These are phyloP conservation scores for Misgurnus anguillicaudatus DNA, from an alignment of 2,113 vertebrate genomes.

Conservation along the genomic window DNA sequence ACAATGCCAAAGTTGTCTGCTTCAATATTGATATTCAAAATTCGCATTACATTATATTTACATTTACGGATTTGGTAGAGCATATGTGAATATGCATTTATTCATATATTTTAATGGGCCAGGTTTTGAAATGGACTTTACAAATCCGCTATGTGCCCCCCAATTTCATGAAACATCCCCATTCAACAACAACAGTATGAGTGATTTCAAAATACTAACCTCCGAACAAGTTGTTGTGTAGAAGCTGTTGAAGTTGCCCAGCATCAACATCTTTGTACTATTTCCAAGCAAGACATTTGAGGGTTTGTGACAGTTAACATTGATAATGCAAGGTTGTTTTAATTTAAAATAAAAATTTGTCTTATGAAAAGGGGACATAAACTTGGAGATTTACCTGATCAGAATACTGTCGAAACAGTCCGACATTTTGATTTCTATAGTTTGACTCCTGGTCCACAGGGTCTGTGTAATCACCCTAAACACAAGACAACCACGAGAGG, in stretches of 20 bases:
- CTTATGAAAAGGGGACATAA: not conserved
- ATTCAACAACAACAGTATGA: too few relatives aligned
- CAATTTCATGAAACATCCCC: too few relatives aligned
- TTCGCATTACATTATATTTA: too few relatives aligned
- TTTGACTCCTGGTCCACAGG: not conserved
- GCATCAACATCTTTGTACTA: conserved; percentile 68
- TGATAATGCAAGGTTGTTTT: not conserved
- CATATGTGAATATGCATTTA: too few relatives aligned
- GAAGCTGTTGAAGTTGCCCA: conserved; percentile 64
- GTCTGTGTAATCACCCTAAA: conserved; percentile 6
- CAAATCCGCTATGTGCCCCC: too few relatives aligned
- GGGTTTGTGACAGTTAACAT: not conserved
- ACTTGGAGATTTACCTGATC: conserved; percentile 60
- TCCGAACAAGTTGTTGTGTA: conserved; percentile 65
- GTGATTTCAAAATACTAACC: conserved; percentile 40
- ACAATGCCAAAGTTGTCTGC: too few relatives aligned
- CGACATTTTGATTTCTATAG: not conserved
- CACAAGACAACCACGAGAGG: not conserved
- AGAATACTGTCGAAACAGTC: conserved; percentile 60
- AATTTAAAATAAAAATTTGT: too few relatives aligned
- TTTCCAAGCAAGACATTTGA: conserved; percentile 4
- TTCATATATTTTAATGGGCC: too few relatives aligned
- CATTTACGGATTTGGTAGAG: too few relatives aligned
- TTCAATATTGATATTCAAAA: too few relatives aligned
- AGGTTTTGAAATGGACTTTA: too few relatives aligned